A percentile compares a stretch with the other conserved stretches of the same genome.
Conservation (phyloP, 2,888 invertebrate species). For the Bursaphelenchus okinawaensis region DNA sequence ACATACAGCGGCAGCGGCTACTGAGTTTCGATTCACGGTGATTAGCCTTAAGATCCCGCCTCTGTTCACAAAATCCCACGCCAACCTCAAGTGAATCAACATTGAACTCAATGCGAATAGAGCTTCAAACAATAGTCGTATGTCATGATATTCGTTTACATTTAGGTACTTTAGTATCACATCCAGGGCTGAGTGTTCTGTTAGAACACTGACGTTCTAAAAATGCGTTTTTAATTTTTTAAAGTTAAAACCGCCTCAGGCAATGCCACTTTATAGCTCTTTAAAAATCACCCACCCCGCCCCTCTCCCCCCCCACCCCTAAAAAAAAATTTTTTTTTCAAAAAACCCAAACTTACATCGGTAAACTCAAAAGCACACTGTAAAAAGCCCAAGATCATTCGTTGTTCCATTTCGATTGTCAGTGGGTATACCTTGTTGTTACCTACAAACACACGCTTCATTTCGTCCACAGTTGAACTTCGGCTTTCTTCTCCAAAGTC, state of each 20-base stretch:
- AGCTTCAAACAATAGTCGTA: constrained; percentile 88
- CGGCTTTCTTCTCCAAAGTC: not conserved
- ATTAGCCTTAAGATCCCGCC: constrained; percentile 79
- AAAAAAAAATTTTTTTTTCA: too few relatives aligned
- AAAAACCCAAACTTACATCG: constrained; percentile 59
- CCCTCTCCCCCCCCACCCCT: too few relatives aligned
- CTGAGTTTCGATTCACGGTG: constrained; percentile 68
- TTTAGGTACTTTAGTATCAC: constrained; percentile 85
- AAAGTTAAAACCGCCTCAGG: too few relatives aligned
- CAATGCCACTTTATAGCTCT: too few relatives aligned
- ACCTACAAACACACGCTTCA: constrained; percentile 81
- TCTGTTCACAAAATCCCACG: constrained; percentile 84
- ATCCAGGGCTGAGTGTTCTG: constrained; percentile 79
- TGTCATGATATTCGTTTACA: constrained; percentile 78
- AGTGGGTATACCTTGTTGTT: constrained; percentile 78
- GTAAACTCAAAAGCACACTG: constrained; percentile 96
- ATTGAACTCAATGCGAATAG: constrained; percentile 84
- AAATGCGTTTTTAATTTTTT: too few relatives aligned
- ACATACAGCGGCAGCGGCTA: constrained; percentile 91
- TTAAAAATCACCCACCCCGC: too few relatives aligned
- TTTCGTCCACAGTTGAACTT: constrained; percentile 62
- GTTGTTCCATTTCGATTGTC: constrained; percentile 79
- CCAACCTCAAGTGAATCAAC: constrained; percentile 95
- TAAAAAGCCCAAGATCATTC: constrained; percentile 86
- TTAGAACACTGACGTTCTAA: constrained; percentile 81